phyloP scores from a whole-genome alignment of 2,797 vertebrate species.

The Peromyscus aztecus region DNA sequence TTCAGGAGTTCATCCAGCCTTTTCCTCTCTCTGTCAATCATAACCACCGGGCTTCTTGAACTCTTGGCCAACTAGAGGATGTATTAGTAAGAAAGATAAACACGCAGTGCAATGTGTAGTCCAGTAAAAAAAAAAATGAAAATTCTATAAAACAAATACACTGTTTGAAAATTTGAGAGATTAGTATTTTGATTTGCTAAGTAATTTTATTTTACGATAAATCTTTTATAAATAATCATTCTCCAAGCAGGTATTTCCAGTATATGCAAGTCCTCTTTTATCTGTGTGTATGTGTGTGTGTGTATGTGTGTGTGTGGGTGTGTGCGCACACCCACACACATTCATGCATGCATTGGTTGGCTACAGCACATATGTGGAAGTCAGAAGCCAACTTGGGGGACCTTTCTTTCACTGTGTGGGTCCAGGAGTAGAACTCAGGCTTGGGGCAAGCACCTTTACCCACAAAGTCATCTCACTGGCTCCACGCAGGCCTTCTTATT shows the following conservation, averaged over 20 bases:
- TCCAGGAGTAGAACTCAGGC: background rate
- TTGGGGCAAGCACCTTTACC: background rate
- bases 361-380: too few relatives aligned
- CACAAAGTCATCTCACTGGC: background rate
- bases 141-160: slow-evolving; percentile 26
- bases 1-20: slow-evolving; percentile 92
- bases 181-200: slow-evolving; percentile 48
- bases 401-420: background rate
- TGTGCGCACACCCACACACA: rapidly evolving
- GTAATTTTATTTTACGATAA: slow-evolving; percentile 43
- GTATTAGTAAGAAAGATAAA: slow-evolving; percentile 68
- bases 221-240: background rate
- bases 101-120: background rate
- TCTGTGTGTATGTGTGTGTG: background rate
- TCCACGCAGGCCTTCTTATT: background rate
- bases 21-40: slow-evolving; percentile 91
- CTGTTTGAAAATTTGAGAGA: slow-evolving; percentile 6
- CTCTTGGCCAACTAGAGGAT: slow-evolving; percentile 90
- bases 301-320: background rate
- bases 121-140: slow-evolving; percentile 22
- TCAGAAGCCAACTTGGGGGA: background rate
- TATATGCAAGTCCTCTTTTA: background rate
- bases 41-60: slow-evolving; percentile 87
- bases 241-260: slow-evolving; percentile 36
- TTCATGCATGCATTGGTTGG: background rate